phyloP scores from a whole-genome alignment of 2,113 vertebrate species.

The Uria aalge region DNA sequence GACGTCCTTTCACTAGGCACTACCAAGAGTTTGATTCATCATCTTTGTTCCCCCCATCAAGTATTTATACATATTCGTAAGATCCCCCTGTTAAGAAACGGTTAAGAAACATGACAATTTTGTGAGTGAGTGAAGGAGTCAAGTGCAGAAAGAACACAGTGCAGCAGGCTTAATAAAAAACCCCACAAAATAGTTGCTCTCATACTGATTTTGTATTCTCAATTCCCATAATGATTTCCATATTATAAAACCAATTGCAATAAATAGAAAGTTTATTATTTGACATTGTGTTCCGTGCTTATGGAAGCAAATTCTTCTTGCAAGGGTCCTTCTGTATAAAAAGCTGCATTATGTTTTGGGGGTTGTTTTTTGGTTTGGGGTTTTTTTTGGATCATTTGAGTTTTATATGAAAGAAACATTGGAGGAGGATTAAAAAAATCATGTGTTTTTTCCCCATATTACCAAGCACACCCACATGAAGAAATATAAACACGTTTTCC shows the following conservation, averaged over 20 bases:
- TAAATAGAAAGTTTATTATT: not conserved
- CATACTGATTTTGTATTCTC: not conserved
- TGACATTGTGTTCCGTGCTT: not conserved
- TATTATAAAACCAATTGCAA: not conserved
- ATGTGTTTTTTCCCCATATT: not conserved
- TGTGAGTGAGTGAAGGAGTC: not conserved
- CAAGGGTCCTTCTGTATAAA: not conserved
- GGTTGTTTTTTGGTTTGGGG: not conserved
- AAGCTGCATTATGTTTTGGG: not conserved
- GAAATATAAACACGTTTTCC: not conserved
- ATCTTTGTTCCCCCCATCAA: not conserved
- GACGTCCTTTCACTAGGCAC: not conserved
- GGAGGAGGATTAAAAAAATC: not conserved
- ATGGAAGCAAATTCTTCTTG: not conserved
- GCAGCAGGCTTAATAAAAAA: not conserved
- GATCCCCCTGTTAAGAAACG: not conserved
- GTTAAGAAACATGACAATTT: not conserved
- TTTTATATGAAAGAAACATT: not conserved
- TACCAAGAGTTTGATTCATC: not conserved
- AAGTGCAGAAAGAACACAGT: not conserved
- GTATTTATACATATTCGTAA: not conserved
- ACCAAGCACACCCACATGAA: not conserved
- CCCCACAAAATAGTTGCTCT: not conserved
- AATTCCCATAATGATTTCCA: not conserved
- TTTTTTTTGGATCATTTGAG: not conserved